Evolutionary conservation across 2,888 invertebrate species (phyloP).

Genomic region (Caenorhabditis plicata): DNA sequence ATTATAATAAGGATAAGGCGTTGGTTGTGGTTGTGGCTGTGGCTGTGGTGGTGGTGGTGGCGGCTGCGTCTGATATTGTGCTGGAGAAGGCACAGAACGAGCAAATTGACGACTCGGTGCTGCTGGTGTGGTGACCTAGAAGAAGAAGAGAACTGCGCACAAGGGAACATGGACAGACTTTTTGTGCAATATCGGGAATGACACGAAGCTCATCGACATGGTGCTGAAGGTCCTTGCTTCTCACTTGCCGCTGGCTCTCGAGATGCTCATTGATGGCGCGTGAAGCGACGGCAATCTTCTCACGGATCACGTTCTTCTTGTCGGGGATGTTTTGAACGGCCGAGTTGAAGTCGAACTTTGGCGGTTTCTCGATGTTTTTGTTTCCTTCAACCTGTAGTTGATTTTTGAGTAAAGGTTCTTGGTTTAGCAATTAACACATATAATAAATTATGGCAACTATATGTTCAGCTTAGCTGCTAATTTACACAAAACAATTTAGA

Average conservation of each 20-base stretch:
- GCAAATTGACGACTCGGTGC: background rate
- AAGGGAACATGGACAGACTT: background rate
- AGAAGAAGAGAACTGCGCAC: background rate
- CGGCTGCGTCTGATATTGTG: slow-evolving; percentile 2
- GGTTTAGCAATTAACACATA: too few relatives aligned
- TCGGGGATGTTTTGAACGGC: slow-evolving; percentile 42
- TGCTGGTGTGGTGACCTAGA: background rate
- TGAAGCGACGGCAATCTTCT: slow-evolving; percentile 33
- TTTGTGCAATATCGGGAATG: background rate
- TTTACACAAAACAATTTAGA: background rate
- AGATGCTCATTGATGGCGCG: slow-evolving; percentile 19
- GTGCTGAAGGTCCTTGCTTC: slow-evolving; percentile 8
- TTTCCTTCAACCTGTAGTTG: slow-evolving; percentile 40
- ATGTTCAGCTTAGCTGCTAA: background rate
- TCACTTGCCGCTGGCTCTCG: slow-evolving; percentile 16
- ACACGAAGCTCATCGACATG: slow-evolving; percentile 9
- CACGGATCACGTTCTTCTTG: slow-evolving; percentile 27
- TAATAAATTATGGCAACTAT: slow-evolving; percentile 2
- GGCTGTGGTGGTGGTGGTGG: slow-evolving; percentile 1
- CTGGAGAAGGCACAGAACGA: background rate
- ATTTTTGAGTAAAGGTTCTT: too few relatives aligned
- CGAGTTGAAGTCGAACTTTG: slow-evolving; percentile 42
- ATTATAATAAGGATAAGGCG: slow-evolving; percentile 2
- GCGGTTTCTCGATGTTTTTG: slow-evolving; percentile 29
- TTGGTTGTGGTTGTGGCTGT: slow-evolving; percentile 8